Evolutionary conservation across 1,140 invertebrate species (phyloP).

Genomic region (Pemphigus obesinymphae): DNA sequence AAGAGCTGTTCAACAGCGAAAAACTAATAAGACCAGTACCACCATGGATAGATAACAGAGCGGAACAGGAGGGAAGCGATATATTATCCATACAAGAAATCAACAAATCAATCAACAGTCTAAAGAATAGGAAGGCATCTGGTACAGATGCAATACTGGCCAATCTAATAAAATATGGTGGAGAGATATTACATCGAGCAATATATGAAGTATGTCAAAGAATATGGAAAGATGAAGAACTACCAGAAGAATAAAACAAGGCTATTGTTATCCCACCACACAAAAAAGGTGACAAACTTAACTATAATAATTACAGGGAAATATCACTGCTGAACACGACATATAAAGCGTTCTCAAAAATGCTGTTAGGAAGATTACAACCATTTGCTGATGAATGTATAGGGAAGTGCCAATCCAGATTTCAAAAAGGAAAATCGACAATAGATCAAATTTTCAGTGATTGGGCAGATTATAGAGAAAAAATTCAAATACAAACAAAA

Average conservation of each 20-base stretch:
- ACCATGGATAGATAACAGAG: too few relatives aligned
- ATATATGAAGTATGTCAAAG: too few relatives aligned
- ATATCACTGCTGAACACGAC: conserved; percentile 18
- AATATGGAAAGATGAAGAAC: conserved; percentile 24
- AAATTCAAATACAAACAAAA: too few relatives aligned
- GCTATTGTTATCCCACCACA: conserved; percentile 40
- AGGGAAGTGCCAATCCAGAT: conserved; percentile 24
- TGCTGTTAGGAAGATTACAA: conserved; percentile 21
- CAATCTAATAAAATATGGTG: neutral
- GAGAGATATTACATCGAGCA: neutral
- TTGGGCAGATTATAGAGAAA: too few relatives aligned
- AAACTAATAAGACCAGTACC: too few relatives aligned
- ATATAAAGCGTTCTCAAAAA: conserved; percentile 36
- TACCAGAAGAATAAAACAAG: conserved; percentile 45
- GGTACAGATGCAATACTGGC: neutral
- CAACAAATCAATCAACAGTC: neutral
- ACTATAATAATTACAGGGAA: too few relatives aligned
- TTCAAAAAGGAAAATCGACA: too few relatives aligned
- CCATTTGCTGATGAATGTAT: conserved; percentile 26
- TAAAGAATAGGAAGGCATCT: neutral
- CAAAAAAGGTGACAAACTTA: too few relatives aligned
- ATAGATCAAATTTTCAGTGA: neutral
- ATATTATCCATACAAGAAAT: neutral
- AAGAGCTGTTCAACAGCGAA: too few relatives aligned
- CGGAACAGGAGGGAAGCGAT: too few relatives aligned